Evolutionary conservation across 2,113 vertebrate species (phyloP), one percentile per base, ranked within the genome.

Genomic region (Osmerus eperlanus): DNA sequence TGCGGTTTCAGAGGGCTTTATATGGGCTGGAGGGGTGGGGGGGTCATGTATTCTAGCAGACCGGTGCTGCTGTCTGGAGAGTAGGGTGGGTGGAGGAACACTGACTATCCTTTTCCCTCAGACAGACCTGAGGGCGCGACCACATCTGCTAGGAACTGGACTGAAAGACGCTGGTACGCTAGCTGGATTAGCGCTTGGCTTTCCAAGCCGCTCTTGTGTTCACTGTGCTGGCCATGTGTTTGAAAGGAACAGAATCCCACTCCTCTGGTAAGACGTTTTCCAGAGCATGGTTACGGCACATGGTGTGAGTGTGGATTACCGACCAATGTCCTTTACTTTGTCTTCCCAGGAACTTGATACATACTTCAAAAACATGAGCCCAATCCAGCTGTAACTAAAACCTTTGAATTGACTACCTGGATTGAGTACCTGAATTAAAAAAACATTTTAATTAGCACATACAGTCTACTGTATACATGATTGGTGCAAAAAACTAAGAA

Each of bases 1-100:
- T 83, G 84, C 71, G 80, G 79, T 80, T 88, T 88, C 83, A 86
- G 86, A 86, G 81, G 84, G 80, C 80, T 88, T 87, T 90, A 76
- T 88, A 75, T 61, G 77, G 85, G 79, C 76, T 71, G 32, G 32
- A 0, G 32, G 32, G 4, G 4, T 4, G 32, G 4, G 32, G 4
- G 4, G 4, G 41, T 47, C 1, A 47, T 47, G 41, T 47, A 47
- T 81, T 75, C 69, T 84, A 78, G 83, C 71, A 71, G 65, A 9
- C 80, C 66, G 72, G 83, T 74, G 73, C 74, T 66, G 16, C 79
- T 79, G 79, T 47, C 41, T 12, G 41, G 41, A 47, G 41, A 7
- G 32, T 6, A 36, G 4, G 32, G 32, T 36, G 32, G 41, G 7
- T 9, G 41, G 41, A 47, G 41, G 9, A 9, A 12, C 41, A 47